Evolutionary conservation across 2,113 vertebrate genomes (phyloP).

Genomic region (Ramphastos sulfuratus): DNA sequence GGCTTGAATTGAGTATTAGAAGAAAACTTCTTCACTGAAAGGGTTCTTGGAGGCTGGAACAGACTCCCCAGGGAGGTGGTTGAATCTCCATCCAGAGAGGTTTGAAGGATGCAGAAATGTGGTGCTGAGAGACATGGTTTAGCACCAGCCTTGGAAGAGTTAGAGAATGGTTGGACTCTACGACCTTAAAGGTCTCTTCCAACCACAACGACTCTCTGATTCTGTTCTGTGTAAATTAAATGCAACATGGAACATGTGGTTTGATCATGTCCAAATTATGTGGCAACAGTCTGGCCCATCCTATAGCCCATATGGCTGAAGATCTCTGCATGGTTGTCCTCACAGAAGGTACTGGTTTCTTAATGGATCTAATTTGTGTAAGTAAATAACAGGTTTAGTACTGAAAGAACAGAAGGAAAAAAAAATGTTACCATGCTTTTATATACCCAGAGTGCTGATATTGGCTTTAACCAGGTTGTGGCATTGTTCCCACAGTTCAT

Average conservation of each 20-base stretch:
- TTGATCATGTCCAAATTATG: neutral
- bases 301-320: neutral
- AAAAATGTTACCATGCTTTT: accelerated
- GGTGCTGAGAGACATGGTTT: no score
- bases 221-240: neutral
- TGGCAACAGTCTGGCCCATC: neutral
- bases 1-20: no score
- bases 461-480: neutral
- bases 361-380: neutral
- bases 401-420: neutral
- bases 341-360: neutral
- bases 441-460: no score
- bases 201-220: no score
- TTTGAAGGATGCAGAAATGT: no score
- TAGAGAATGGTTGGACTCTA: no score
- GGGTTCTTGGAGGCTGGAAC: no score
- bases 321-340: neutral
- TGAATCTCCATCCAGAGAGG: no score
- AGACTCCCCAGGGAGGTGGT: no score
- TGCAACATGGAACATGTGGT: neutral
- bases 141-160: no score
- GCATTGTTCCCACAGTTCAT: neutral
- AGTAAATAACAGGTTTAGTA: neutral
- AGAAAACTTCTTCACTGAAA: no score
- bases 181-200: no score